A percentile compares a stretch with the other conserved stretches of the same genome.
phyloP scores from a whole-genome alignment of 2,113 vertebrate genomes.

The Climacteris rufus region DNA sequence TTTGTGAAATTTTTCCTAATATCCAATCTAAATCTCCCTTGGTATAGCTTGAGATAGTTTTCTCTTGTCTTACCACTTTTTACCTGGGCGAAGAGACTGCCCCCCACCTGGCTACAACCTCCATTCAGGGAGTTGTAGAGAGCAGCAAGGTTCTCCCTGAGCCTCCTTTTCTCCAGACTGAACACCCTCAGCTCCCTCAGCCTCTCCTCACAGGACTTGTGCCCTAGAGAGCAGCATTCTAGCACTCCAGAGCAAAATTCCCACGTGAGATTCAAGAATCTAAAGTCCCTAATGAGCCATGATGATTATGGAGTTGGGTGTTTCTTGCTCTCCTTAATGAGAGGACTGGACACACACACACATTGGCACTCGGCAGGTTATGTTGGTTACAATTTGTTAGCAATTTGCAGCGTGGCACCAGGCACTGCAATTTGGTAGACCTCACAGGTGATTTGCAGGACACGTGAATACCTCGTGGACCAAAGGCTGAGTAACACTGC shows the following conservation, averaged over 20 bases:
- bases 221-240: neutral
- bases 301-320: neutral
- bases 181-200: neutral
- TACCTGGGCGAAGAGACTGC: neutral
- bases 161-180: neutral
- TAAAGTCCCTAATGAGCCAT: neutral
- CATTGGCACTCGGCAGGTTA: neutral
- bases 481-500: constrained; percentile 3
- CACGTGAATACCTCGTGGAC: neutral
- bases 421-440: constrained; percentile 7
- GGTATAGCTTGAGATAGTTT: neutral
- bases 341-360: neutral
- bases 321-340: neutral
- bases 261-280: neutral
- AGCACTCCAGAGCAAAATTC: neutral
- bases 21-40: neutral
- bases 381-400: neutral
- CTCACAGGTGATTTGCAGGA: constrained; percentile 9
- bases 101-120: neutral
- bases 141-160: neutral
- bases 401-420: neutral
- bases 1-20: neutral
- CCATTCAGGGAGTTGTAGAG: neutral
- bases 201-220: accelerated
- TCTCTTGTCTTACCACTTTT: neutral